Percentiles rank a stretch among this genome's conserved stretches.
Evolutionary conservation across 2,797 vertebrate species (phyloP).

Genomic region (Poecilia wingei): DNA sequence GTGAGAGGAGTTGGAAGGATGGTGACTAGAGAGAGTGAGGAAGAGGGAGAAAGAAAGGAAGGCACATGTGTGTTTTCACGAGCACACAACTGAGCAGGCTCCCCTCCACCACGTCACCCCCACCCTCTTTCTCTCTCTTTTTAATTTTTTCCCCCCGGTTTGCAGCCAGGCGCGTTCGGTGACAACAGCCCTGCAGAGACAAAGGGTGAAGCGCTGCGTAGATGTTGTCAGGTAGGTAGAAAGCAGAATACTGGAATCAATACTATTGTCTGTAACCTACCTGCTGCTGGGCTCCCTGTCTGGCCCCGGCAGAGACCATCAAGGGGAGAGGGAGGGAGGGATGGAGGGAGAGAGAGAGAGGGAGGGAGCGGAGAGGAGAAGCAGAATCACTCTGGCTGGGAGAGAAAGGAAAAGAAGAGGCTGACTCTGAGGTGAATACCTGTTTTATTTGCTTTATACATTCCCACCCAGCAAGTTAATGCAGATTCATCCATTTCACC

Average conservation of each 20-base stretch:
- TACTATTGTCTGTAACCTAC: slow-evolving; percentile 80
- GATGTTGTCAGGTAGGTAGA: slow-evolving; percentile 68
- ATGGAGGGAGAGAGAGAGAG: slow-evolving; percentile 40
- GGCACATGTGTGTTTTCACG: slow-evolving; percentile 13
- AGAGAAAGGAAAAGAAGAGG: slow-evolving; percentile 49
- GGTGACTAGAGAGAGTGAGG: slow-evolving; percentile 58
- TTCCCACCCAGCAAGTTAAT: slow-evolving; percentile 22
- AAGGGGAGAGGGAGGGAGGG: slow-evolving; percentile 40
- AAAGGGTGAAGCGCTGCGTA: slow-evolving; percentile 66
- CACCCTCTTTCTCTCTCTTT: slow-evolving; percentile 22
- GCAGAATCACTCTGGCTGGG: slow-evolving; percentile 56
- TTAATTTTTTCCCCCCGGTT: slow-evolving; percentile 41
- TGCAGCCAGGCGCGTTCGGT: slow-evolving; percentile 48
- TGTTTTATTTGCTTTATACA: slow-evolving; percentile 14
- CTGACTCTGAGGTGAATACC: slow-evolving; percentile 54
- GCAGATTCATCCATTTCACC: slow-evolving; percentile 26
- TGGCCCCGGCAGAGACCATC: slow-evolving; percentile 65
- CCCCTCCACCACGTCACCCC: background rate
- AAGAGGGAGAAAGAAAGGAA: slow-evolving; percentile 56
- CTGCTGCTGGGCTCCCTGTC: slow-evolving; percentile 76
- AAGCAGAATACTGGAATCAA: slow-evolving; percentile 76
- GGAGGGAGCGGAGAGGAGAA: slow-evolving; percentile 43
- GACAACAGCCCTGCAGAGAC: slow-evolving; percentile 64
- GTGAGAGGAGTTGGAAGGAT: slow-evolving; percentile 57
- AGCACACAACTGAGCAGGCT: slow-evolving; percentile 3